Evolutionary conservation across 35 echinoderm and acorn worm species (phyloP).

Genomic region (Anneissia japonica): DNA sequence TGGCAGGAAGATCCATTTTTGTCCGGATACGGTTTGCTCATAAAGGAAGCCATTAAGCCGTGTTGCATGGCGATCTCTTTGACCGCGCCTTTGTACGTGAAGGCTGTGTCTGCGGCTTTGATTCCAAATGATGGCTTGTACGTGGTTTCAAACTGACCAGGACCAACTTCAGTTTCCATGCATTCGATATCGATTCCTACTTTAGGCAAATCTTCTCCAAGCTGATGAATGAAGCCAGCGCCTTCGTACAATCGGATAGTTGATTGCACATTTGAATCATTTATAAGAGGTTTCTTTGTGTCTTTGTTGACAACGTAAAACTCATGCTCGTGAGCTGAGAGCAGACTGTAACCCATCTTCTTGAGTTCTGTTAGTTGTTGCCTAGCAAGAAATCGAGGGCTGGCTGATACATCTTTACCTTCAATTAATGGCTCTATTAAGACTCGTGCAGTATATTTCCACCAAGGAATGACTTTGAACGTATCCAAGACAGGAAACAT

Average conservation of each 20-base stretch:
- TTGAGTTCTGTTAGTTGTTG: conserved; percentile 18
- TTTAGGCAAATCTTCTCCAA: background rate
- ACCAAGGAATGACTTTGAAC: conserved; percentile 46
- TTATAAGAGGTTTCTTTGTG: background rate
- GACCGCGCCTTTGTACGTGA: conserved; percentile 2
- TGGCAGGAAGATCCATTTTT: conserved; percentile 13
- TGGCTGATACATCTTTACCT: conserved; percentile 5
- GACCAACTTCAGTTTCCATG: background rate
- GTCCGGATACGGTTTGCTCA: conserved; percentile 23
- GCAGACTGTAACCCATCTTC: conserved; percentile 16
- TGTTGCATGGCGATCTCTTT: conserved; percentile 27
- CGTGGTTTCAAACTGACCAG: conserved; percentile 29
- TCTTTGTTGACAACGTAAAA: conserved; percentile 13
- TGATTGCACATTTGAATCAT: background rate
- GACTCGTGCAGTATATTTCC: conserved; percentile 36
- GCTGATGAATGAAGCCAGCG: background rate
- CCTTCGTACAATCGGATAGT: background rate
- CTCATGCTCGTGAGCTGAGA: conserved; percentile 28
- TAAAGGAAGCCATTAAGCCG: conserved; percentile 27
- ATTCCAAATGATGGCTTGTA: conserved; percentile 25
- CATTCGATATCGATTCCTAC: background rate
- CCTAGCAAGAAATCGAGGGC: conserved; percentile 13
- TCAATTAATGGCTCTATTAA: background rate
- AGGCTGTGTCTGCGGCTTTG: conserved; percentile 13
- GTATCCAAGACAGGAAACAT: conserved; percentile 33